Conservation (phyloP, 1,140 invertebrate genomes). For the Drosophila sp. region DNA sequence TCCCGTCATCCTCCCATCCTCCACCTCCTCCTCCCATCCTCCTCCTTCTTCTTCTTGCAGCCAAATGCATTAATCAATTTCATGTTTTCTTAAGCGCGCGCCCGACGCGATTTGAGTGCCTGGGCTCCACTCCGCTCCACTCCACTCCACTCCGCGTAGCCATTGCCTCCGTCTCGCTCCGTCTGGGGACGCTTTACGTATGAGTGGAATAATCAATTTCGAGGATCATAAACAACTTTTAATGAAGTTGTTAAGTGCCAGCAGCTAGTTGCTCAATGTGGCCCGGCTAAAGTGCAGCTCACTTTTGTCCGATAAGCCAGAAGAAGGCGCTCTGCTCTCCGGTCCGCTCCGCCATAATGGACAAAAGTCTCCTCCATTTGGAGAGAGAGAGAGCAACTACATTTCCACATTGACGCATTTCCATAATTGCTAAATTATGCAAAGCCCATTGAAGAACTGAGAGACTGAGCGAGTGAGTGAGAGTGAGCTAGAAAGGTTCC, state of each 20-base stretch:
- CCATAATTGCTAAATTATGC: slow-evolving; percentile 81
- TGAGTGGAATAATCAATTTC: slow-evolving; percentile 83
- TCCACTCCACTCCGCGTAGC: slow-evolving; percentile 4
- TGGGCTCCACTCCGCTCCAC: slow-evolving; percentile 14
- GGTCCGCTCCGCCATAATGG: slow-evolving; percentile 51
- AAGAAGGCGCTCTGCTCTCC: slow-evolving; percentile 35
- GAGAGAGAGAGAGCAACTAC: slow-evolving; percentile 1
- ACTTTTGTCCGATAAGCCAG: slow-evolving; percentile 48
- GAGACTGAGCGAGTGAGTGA: background rate
- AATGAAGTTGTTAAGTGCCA: slow-evolving; percentile 83
- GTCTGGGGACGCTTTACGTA: slow-evolving; percentile 57
- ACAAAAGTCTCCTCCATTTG: slow-evolving; percentile 35
- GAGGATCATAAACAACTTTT: slow-evolving; percentile 83
- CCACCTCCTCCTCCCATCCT: slow-evolving; percentile 17
- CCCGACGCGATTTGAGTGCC: slow-evolving; percentile 73
- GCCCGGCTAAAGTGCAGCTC: slow-evolving; percentile 61
- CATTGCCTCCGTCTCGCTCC: background rate
- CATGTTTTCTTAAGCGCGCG: slow-evolving; percentile 82
- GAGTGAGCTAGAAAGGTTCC: slow-evolving; percentile 41
- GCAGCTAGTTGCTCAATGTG: slow-evolving; percentile 69
- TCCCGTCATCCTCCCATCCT: background rate
- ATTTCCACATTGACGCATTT: slow-evolving; percentile 56
- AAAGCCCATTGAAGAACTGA: slow-evolving; percentile 28
- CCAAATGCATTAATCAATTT: slow-evolving; percentile 83
- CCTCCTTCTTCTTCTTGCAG: slow-evolving; percentile 57